These are phyloP conservation scores for Halcyon chelicuti DNA, from an alignment of 2,797 vertebrate genomes.

Conservation along the genomic window DNA sequence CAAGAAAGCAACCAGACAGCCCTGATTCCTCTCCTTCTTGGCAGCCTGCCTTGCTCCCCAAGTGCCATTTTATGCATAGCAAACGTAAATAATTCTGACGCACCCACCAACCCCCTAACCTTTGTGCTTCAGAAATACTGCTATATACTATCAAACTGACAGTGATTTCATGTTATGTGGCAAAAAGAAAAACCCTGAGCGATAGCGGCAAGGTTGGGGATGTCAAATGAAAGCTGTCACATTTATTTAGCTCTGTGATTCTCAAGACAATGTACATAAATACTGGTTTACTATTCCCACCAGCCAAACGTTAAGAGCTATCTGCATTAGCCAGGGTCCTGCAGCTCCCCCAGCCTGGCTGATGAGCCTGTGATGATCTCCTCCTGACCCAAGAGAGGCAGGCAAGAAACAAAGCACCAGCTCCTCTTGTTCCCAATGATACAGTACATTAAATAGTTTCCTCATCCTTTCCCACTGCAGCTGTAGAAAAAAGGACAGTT, in stretches of 20 bases:
- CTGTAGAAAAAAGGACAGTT: not conserved
- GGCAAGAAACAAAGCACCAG: not conserved
- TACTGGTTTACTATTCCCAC: conserved; percentile 12
- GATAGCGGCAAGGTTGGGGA: conserved; percentile 53
- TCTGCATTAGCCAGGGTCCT: conserved; percentile 10
- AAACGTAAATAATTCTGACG: conserved; percentile 31
- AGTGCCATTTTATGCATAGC: conserved; percentile 29
- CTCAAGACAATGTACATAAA: conserved; percentile 45
- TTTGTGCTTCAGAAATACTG: conserved; percentile 17
- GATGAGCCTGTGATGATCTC: not conserved
- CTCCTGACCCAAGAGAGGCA: not conserved
- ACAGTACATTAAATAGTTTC: not conserved
- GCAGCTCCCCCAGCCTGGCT: not conserved
- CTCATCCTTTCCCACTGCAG: not conserved
- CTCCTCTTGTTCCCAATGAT: not conserved
- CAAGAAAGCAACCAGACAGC: conserved; percentile 2
- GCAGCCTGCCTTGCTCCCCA: conserved; percentile 31
- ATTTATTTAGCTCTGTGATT: conserved; percentile 47
- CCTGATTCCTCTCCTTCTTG: not conserved
- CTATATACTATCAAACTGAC: conserved; percentile 44
- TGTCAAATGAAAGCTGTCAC: conserved; percentile 57
- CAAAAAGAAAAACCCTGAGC: conserved; percentile 48
- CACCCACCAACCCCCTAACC: conserved; percentile 32
- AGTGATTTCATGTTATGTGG: conserved; percentile 56
- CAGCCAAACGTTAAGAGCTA: conserved; percentile 15